Evolutionary conservation across 2,888 invertebrate genomes (phyloP).

Genomic region (Flexamia atlantica): DNA sequence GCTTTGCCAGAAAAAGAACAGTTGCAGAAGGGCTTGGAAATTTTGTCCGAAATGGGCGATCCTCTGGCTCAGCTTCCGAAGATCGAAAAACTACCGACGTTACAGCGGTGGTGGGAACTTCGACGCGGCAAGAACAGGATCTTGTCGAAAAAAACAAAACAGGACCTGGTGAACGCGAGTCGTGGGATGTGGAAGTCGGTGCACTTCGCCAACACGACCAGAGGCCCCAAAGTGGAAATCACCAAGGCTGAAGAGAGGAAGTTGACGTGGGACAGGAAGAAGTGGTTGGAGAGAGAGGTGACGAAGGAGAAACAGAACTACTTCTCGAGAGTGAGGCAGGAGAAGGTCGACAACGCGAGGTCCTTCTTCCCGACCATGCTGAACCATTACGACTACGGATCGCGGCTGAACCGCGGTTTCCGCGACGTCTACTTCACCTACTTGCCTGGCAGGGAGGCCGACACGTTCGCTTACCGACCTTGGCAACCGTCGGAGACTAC

Average conservation of each 20-base stretch:
- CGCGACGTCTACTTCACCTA: slow-evolving; percentile 66
- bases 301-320: slow-evolving; percentile 12
- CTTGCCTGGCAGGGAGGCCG: slow-evolving; percentile 66
- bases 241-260: slow-evolving; percentile 33
- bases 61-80: slow-evolving; percentile 67
- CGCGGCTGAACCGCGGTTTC: slow-evolving; percentile 64
- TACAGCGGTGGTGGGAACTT: slow-evolving; percentile 65
- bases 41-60: slow-evolving; percentile 66
- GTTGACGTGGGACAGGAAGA: slow-evolving; percentile 53
- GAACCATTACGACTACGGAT: slow-evolving; percentile 38
- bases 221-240: slow-evolving; percentile 32
- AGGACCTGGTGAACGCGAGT: slow-evolving; percentile 9
- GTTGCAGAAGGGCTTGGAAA: slow-evolving; percentile 62
- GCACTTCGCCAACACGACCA: neutral
- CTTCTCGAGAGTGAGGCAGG: slow-evolving; percentile 58
- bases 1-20: slow-evolving; percentile 10
- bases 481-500: slow-evolving; percentile 59
- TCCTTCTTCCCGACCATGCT: slow-evolving; percentile 66
- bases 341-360: slow-evolving; percentile 66
- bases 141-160: slow-evolving; percentile 62
- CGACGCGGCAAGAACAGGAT: slow-evolving; percentile 63
- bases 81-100: slow-evolving; percentile 64
- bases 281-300: slow-evolving; percentile 45
- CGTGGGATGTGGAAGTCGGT: slow-evolving; percentile 47
- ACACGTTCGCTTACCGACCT: slow-evolving; percentile 62